Evolutionary conservation across 2,113 vertebrate genomes (phyloP).

Genomic region (Rousettus leschenaultii): DNA sequence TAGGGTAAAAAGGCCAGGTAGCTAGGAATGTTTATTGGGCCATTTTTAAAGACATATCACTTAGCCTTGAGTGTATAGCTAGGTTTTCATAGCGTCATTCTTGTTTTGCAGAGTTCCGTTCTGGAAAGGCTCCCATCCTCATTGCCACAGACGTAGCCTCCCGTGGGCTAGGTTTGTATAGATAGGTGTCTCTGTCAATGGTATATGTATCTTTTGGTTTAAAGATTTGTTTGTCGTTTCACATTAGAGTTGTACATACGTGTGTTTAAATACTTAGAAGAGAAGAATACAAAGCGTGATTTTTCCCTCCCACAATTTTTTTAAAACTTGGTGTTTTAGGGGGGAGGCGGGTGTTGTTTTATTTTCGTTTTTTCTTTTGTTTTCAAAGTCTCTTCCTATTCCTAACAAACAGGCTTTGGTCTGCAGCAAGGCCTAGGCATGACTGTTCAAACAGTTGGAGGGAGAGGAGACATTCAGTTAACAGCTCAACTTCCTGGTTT

Average conservation of each 20-base stretch:
- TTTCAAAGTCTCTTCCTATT: constrained; percentile 86
- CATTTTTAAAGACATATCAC: neutral
- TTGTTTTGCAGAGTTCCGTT: constrained; percentile 93
- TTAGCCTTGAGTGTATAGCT: neutral
- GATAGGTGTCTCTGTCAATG: constrained; percentile 80
- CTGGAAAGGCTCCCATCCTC: constrained; percentile 97
- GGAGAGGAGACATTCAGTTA: constrained; percentile 83
- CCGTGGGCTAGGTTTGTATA: constrained; percentile 99
- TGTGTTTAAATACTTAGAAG: constrained; percentile 65
- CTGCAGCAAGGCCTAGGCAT: constrained; percentile 88
- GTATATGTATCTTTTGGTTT: constrained; percentile 80
- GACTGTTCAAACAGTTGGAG: constrained; percentile 82
- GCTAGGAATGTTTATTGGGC: neutral
- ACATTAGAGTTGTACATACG: constrained; percentile 43
- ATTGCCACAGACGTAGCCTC: constrained; percentile 99
- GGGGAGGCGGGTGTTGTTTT: neutral
- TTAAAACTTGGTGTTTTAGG: constrained; percentile 79
- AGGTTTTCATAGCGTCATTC: neutral
- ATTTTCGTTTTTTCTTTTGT: constrained; percentile 77
- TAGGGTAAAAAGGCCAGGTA: neutral
- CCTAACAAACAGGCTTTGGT: constrained; percentile 88
- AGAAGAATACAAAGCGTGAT: constrained; percentile 76
- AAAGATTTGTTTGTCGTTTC: constrained; percentile 56
- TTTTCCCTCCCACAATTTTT: constrained; percentile 74
- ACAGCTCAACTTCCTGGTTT: constrained; percentile 80